These are phyloP conservation scores for Lycorma delicatula DNA, from an alignment of 1,140 invertebrate species.

Conservation along the genomic window DNA sequence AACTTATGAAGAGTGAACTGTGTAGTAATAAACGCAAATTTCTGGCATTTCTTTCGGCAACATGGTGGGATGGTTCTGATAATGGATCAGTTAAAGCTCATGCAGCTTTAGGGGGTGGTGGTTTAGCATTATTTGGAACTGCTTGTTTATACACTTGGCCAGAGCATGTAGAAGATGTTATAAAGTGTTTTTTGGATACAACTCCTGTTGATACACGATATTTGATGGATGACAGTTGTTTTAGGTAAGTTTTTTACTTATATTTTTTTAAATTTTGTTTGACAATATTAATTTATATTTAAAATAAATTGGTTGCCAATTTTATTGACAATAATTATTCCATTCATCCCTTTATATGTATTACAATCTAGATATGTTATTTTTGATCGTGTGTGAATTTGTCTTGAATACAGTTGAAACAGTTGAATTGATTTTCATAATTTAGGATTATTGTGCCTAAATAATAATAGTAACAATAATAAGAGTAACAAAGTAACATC, in stretches of 20 bases:
- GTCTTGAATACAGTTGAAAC: too few relatives aligned
- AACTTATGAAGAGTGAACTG: constrained; percentile 58
- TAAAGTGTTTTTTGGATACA: constrained; percentile 46
- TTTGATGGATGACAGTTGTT: constrained; percentile 83
- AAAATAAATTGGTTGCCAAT: too few relatives aligned
- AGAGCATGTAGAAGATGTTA: constrained; percentile 56
- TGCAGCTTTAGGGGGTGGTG: constrained; percentile 80
- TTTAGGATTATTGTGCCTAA: too few relatives aligned
- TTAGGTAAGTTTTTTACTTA: constrained; percentile 48
- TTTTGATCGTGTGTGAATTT: too few relatives aligned
- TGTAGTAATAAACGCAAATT: constrained; percentile 67
- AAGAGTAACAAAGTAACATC: too few relatives aligned
- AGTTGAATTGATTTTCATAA: too few relatives aligned
- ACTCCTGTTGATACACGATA: constrained; percentile 55
- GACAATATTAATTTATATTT: too few relatives aligned
- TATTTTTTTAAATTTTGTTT: too few relatives aligned
- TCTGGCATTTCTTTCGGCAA: constrained; percentile 82
- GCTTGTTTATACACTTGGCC: constrained; percentile 90
- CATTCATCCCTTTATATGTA: too few relatives aligned
- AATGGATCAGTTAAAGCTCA: constrained; percentile 50
- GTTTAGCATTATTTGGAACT: constrained; percentile 81
- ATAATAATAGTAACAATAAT: too few relatives aligned
- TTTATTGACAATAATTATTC: too few relatives aligned
- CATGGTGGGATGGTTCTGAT: constrained; percentile 56
- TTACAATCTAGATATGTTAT: too few relatives aligned